phyloP scores from a whole-genome alignment of 1,140 invertebrate genomes.

The Mizuhopecten yessoensis region DNA sequence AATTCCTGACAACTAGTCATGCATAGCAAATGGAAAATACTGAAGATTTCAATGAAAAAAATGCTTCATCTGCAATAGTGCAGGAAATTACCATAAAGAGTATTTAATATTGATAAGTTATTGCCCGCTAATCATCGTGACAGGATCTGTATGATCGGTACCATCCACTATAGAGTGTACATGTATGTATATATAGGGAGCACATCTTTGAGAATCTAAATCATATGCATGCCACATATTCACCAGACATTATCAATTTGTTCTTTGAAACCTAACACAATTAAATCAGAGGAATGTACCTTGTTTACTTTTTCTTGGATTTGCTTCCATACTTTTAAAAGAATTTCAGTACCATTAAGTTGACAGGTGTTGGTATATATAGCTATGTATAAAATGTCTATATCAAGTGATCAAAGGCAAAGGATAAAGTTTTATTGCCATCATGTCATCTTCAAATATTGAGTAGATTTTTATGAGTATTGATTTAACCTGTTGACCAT shows the following conservation, averaged over 20 bases:
- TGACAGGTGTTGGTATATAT: too few species aligned
- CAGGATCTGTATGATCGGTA: not conserved
- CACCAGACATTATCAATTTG: not conserved
- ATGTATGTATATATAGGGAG: not conserved
- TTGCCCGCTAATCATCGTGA: not conserved
- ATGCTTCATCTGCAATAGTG: slow-evolving; percentile 9
- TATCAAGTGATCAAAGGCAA: too few species aligned
- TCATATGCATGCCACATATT: not conserved
- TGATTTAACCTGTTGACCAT: too few species aligned
- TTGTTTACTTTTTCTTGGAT: too few species aligned
- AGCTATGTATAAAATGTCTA: too few species aligned
- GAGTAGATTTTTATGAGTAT: too few species aligned
- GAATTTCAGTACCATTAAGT: too few species aligned
- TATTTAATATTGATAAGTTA: not conserved
- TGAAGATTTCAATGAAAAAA: not conserved
- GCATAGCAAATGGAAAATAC: not conserved
- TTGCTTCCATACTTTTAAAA: too few species aligned
- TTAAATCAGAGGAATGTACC: not conserved
- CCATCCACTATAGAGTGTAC: too few species aligned
- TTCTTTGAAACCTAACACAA: not conserved
- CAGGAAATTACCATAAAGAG: slow-evolving; percentile 39
- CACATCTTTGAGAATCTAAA: not conserved
- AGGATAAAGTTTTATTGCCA: too few species aligned
- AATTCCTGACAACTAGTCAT: not conserved
- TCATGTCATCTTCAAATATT: too few species aligned